Base-by-base conservation (phyloP, 2,888 invertebrate species). In the Noctuana brunneofusca region DNA sequence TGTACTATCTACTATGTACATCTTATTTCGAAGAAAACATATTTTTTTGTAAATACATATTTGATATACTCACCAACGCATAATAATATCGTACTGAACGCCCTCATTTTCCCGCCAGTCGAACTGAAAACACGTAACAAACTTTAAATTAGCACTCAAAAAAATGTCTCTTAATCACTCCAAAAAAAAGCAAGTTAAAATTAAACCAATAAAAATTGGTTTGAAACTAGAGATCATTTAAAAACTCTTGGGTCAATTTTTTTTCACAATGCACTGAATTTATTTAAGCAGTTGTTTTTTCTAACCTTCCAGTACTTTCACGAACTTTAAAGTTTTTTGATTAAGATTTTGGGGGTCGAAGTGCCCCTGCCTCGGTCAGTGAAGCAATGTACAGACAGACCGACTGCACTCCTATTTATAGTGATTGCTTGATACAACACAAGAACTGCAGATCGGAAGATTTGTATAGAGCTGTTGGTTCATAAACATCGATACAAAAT, bases 241-340 rank as follows among this genome's bases (percentile, higher is more conserved):
- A 1, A 59, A 18, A 30, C 30, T 20, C 30, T 3, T 58, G 18
- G 11, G 18, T 43, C 11, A 4, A 41, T 12, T 53, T 49, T 50
- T n/a, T 27, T 48, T 18, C 64, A 67, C 63, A 65, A 66, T 56
- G 59, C 53, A 64, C 64, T 65, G 66, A 66, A 65, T 32, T 24
- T 38, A 52, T 43, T 43, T 62, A 22, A 12, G 3, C 22, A 22
- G 6, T 63, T 54, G 63, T 11, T 32, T 14, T 18, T 50, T 65
- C 78, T 73, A 78, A 83, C 89, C 89, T 90, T 81, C 84, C 86
- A 87, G 73, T 78, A 87, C 80, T 86, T 88, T 89, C 86, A 86
- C 90, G 77, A 80, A 67, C 66, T 66, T 72, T 78, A 50, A n/a
- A 49, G 69, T 74, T 70, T 64, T 71, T 79, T 65, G 77, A 74